These are phyloP conservation scores for Ornithoptera priamus DNA, from an alignment of 2,888 invertebrate genomes.

Conservation along the genomic window DNA sequence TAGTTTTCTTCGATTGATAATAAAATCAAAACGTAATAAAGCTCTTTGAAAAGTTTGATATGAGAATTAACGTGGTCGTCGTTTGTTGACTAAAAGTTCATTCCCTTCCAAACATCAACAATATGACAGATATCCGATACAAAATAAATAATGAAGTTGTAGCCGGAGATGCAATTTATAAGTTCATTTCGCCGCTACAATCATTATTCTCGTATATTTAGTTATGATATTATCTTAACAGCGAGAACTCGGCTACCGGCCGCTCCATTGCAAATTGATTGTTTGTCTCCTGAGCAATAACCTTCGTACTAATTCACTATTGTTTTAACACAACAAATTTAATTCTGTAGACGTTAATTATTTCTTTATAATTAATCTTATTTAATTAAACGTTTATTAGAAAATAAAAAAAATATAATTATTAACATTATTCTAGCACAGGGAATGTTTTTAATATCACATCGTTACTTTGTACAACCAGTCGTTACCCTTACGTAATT, in stretches of 20 bases:
- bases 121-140: slow-evolving; percentile 18
- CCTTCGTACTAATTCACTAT: slow-evolving; percentile 14
- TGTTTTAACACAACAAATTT: slow-evolving; percentile 10
- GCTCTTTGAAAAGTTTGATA: neutral
- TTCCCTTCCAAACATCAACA: neutral
- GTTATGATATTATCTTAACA: slow-evolving; percentile 24
- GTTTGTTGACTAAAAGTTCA: neutral
- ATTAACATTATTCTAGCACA: too few species aligned
- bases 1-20: too few species aligned
- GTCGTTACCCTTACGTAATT: neutral
- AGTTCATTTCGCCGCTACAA: slow-evolving; percentile 24
- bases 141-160: slow-evolving; percentile 18
- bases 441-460: neutral
- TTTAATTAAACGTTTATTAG: too few species aligned
- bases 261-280: slow-evolving; percentile 24
- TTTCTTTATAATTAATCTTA: too few species aligned
- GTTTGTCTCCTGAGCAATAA: slow-evolving; percentile 17
- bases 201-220: slow-evolving; percentile 28
- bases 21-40: neutral
- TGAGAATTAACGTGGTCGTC: neutral
- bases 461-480: neutral
- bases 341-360: too few species aligned
- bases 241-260: slow-evolving; percentile 21
- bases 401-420: too few species aligned
- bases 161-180: slow-evolving; percentile 21